Conservation (phyloP, 2,797 vertebrate genomes). For the Sternarchorhynchus goeldii region DNA sequence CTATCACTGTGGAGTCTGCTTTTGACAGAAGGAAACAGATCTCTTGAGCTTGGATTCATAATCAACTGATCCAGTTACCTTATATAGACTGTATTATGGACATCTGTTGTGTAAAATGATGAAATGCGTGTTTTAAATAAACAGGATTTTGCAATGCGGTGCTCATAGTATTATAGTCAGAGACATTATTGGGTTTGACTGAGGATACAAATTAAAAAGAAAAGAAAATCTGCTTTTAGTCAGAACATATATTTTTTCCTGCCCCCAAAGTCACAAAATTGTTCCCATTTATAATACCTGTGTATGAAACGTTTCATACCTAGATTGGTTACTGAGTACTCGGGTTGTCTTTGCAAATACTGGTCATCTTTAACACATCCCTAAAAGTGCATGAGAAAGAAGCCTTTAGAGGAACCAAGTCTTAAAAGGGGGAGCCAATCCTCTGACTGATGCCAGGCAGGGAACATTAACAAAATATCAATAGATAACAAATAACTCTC, state of each 20-base stretch:
- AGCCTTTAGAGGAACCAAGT: no score
- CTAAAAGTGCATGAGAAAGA: no score
- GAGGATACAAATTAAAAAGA: background rate
- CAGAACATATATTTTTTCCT: background rate
- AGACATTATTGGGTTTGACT: background rate
- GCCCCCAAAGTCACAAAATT: background rate
- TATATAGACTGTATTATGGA: background rate
- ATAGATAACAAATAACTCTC: no score
- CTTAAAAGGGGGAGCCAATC: no score
- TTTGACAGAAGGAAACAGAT: slow-evolving; percentile 6
- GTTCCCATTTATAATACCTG: background rate
- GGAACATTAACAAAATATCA: no score
- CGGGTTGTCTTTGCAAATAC: background rate
- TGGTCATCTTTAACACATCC: background rate
- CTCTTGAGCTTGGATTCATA: slow-evolving; percentile 32
- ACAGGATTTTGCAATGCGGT: background rate
- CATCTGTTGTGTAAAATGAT: background rate
- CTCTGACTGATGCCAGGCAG: no score
- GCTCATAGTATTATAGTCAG: background rate
- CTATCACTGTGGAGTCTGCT: background rate
- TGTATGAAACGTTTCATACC: background rate
- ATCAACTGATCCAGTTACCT: slow-evolving; percentile 1
- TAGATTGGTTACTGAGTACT: background rate
- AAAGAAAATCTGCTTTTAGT: background rate
- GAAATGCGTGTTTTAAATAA: slow-evolving; percentile 2